These are phyloP conservation scores for Ennomos quercinarius DNA, from an alignment of 2,888 invertebrate genomes.

Conservation along the genomic window DNA sequence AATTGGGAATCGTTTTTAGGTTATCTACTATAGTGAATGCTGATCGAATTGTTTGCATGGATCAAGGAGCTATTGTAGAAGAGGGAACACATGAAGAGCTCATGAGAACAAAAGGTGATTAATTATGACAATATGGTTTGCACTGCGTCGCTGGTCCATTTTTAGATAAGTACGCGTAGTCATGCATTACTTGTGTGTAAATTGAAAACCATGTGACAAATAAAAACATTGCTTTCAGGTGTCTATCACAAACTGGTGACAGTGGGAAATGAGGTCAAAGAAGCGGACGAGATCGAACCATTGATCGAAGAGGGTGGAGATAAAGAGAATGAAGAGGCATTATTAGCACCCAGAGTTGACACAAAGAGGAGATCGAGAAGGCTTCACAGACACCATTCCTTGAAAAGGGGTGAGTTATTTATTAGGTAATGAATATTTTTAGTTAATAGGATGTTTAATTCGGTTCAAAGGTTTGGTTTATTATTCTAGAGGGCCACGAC, in stretches of 20 bases:
- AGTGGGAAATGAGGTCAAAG: conserved; percentile 81
- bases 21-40: conserved; percentile 90
- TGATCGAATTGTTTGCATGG: conserved; percentile 89
- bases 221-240: conserved; percentile 47
- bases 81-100: conserved; percentile 91
- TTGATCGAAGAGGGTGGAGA: conserved; percentile 63
- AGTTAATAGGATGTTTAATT: too few relatives aligned
- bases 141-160: not conserved
- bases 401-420: conserved; percentile 61
- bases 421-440: too few relatives aligned
- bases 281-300: conserved; percentile 68
- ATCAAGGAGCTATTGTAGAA: conserved; percentile 90
- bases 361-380: conserved; percentile 68
- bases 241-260: conserved; percentile 87
- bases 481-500: conserved; percentile 66
- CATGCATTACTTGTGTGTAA: too few relatives aligned
- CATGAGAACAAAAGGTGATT: conserved; percentile 86
- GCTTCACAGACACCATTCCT: conserved; percentile 68
- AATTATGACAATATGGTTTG: conserved; percentile 39
- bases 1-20: conserved; percentile 52
- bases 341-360: conserved; percentile 59
- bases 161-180: too few relatives aligned
- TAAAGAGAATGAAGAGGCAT: conserved; percentile 47
- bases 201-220: not conserved
- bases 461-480: too few relatives aligned